These are phyloP conservation scores for Corythornis vintsioides DNA, from an alignment of 2,113 vertebrate genomes.

Conservation along the genomic window DNA sequence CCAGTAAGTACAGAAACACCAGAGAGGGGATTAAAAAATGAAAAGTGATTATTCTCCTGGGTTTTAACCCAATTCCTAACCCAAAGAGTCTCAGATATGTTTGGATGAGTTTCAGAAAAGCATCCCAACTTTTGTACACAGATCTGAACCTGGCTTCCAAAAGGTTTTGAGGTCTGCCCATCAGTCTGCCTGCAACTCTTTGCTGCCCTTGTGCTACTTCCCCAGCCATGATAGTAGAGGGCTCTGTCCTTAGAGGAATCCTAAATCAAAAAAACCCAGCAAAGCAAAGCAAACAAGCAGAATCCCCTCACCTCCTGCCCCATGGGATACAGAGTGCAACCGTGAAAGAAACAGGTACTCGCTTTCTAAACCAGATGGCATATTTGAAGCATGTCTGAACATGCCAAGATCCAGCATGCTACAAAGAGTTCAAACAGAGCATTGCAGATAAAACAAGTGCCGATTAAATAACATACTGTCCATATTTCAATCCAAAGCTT, in stretches of 20 bases:
- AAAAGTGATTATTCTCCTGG: neutral
- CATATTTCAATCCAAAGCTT: neutral
- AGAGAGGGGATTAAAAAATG: neutral
- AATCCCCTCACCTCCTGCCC: neutral
- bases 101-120: slow-evolving; percentile 31
- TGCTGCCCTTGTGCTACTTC: slow-evolving; percentile 20
- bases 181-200: neutral
- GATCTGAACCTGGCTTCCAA: neutral
- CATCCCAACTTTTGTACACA: neutral
- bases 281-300: slow-evolving; percentile 44
- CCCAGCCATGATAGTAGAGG: neutral
- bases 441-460: slow-evolving; percentile 18
- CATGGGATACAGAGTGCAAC: neutral
- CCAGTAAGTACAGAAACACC: neutral
- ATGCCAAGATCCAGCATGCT: neutral
- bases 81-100: slow-evolving; percentile 28
- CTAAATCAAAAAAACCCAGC: neutral
- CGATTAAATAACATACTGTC: neutral
- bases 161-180: neutral
- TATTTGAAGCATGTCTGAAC: neutral
- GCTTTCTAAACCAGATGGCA: neutral
- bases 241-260: neutral
- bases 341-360: neutral
- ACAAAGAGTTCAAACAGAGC: neutral
- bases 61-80: neutral